Evolutionary conservation across 2,888 invertebrate genomes (phyloP).

Genomic region (Pollenia labialis): DNA sequence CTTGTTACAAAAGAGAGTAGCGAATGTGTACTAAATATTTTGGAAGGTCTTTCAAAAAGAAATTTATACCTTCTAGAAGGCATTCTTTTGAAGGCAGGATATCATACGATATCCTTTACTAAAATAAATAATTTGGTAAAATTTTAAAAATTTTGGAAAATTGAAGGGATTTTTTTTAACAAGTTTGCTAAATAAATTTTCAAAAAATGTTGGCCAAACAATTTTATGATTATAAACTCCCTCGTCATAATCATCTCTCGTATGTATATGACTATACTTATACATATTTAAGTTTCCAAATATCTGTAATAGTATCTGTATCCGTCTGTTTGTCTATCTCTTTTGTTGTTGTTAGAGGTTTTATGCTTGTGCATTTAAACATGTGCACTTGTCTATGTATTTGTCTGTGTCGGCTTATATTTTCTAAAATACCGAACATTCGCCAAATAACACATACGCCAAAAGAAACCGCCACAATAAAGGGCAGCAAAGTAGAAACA

Average conservation of each 20-base stretch:
- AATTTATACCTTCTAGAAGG: too few relatives aligned
- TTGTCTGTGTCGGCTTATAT: slow-evolving; percentile 47
- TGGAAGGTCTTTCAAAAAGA: too few relatives aligned
- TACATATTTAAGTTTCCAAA: slow-evolving; percentile 10
- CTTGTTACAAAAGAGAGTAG: too few relatives aligned
- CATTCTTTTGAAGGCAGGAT: too few relatives aligned
- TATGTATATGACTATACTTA: background rate
- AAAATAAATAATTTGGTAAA: too few relatives aligned
- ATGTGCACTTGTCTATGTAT: slow-evolving; percentile 40
- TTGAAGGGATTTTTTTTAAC: too few relatives aligned
- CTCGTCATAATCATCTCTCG: background rate
- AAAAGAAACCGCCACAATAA: slow-evolving; percentile 7
- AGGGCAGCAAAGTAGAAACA: background rate
- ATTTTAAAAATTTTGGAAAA: too few relatives aligned
- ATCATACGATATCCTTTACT: too few relatives aligned
- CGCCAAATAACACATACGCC: slow-evolving; percentile 26
- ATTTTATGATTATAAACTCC: background rate
- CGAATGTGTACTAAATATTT: too few relatives aligned
- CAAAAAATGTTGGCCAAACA: background rate
- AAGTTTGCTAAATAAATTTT: too few relatives aligned
- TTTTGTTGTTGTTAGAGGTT: background rate
- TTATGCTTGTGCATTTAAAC: background rate
- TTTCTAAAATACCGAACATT: slow-evolving; percentile 29
- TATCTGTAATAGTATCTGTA: slow-evolving; percentile 15
- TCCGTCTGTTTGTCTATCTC: background rate